Evolutionary conservation across 1,140 invertebrate species (phyloP), one percentile per base, ranked within the genome.

Genomic region (Magallana angulata): DNA sequence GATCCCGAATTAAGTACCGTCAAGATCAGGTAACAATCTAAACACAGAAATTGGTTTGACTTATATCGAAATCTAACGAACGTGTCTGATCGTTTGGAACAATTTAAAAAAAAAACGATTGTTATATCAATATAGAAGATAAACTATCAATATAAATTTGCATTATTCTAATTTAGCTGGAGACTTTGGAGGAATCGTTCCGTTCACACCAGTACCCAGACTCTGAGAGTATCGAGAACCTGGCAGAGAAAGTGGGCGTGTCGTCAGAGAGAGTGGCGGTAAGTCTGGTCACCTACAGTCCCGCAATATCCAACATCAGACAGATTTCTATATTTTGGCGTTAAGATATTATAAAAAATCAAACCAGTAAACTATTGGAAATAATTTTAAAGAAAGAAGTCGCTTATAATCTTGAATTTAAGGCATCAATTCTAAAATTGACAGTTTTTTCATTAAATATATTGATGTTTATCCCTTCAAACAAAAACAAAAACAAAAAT

Each of bases 181-280:
- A 89, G 24, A 56, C 56, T 1, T 30, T 91, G 56, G 90, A 91
- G 76, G 62, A 80, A 7, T 57, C 82, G 12, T 91, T 91, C 60
- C 71, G 30, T 1, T 48, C 71, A 16, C 80, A 83, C 12, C 90
- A 90, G 36, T 91, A 91, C 56, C 90, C 90, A 30, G 89, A 90
- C 24, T 85, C 88, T 7, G 71, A 71, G 0, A 62, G n/a, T 0
- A 85, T 88, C 30, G 90, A 91, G 56, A 57, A 85, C 56, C 60
- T 91, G 57, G 86, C 89, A 6, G 58, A 88, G 9, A 57, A 88
- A 30, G 57, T 91, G 24, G 62, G 85, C 36, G 82, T 91, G 57
- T 82, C 89, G 8, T 56, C 83, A n/a, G 90, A 90, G 1, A 89
- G 88, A 24, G 68, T 91, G 0, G 83, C 89, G 18, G 90, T 91